Percentiles rank a stretch among this genome's conserved stretches.
These are phyloP conservation scores for Lutjanus campechanus DNA, from an alignment of 2,797 vertebrate species.

Conservation along the genomic window DNA sequence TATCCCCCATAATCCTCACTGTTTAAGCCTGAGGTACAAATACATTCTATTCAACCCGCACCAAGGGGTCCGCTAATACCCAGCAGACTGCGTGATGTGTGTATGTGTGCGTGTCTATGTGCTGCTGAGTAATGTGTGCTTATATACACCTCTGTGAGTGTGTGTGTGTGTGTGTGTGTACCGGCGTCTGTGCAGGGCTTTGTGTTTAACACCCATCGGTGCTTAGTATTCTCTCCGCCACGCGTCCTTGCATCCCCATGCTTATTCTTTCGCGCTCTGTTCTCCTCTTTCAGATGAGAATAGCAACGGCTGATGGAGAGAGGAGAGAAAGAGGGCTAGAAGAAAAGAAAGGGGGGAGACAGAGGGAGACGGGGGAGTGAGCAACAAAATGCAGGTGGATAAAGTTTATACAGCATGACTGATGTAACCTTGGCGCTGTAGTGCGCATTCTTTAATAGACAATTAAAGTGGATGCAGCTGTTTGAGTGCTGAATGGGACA, in stretches of 20 bases:
- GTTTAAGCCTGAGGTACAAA: constrained; percentile 84
- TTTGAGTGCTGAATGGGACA: constrained; percentile 23
- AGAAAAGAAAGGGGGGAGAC: not conserved
- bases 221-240: constrained; percentile 85
- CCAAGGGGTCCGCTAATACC: constrained; percentile 78
- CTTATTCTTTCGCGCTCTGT: constrained; percentile 68
- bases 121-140: constrained; percentile 58
- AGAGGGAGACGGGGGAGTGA: constrained; percentile 9
- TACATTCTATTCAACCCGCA: constrained; percentile 80
- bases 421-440: constrained; percentile 58
- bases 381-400: constrained; percentile 60
- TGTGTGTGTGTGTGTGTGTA: constrained; percentile 38
- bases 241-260: constrained; percentile 81
- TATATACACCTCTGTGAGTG: constrained; percentile 54
- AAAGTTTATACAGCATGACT: constrained; percentile 66
- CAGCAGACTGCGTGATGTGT: constrained; percentile 63
- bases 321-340: constrained; percentile 20
- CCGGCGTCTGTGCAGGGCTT: constrained; percentile 60
- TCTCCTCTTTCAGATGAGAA: constrained; percentile 73
- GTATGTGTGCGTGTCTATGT: constrained; percentile 45
- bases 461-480: constrained; percentile 54
- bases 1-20: constrained; percentile 82
- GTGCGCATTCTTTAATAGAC: constrained; percentile 49
- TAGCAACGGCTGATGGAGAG: constrained; percentile 59
- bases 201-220: constrained; percentile 83